Evolutionary conservation across 2,888 invertebrate genomes (phyloP).

Genomic region (Drosophila paranaensis): DNA sequence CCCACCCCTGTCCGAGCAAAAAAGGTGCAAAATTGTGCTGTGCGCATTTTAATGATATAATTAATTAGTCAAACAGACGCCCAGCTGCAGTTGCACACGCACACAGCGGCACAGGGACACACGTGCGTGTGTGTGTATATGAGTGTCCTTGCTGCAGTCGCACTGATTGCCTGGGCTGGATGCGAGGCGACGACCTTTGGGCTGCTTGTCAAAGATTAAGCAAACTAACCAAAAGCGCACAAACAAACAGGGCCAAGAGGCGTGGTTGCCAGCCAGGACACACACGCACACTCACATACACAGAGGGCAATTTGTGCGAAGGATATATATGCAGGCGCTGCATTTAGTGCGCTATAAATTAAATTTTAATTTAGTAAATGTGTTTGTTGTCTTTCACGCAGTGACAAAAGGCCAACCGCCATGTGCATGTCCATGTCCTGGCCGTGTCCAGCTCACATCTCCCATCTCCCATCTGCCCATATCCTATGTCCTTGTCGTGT

Average conservation of each 20-base stretch:
- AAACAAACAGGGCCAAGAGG: conserved; percentile 56
- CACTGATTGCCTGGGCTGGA: conserved; percentile 55
- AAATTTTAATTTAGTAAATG: conserved; percentile 81
- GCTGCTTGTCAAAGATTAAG: conserved; percentile 81
- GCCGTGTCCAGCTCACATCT: conserved; percentile 9
- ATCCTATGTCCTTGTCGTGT: conserved; percentile 1
- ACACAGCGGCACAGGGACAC: conserved; percentile 6
- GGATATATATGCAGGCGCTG: conserved; percentile 56
- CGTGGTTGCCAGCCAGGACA: conserved; percentile 9
- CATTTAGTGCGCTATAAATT: conserved; percentile 81
- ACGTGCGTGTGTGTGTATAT: background rate
- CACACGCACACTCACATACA: background rate
- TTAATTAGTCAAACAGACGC: conserved; percentile 53
- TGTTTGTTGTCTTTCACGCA: conserved; percentile 68
- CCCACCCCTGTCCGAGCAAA: background rate
- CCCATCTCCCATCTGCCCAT: background rate
- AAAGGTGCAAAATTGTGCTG: conserved; percentile 48
- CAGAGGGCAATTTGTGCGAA: conserved; percentile 45
- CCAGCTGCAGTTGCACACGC: conserved; percentile 12
- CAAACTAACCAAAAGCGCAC: conserved; percentile 73
- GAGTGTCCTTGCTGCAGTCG: conserved; percentile 27
- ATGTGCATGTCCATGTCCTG: conserved; percentile 44
- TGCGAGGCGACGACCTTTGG: conserved; percentile 70
- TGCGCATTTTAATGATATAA: conserved; percentile 59
- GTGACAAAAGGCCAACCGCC: conserved; percentile 57